Evolutionary conservation across 2,113 vertebrate genomes (phyloP), one percentile per base, ranked within the genome.

Genomic region (Ifrita kowaldi): DNA sequence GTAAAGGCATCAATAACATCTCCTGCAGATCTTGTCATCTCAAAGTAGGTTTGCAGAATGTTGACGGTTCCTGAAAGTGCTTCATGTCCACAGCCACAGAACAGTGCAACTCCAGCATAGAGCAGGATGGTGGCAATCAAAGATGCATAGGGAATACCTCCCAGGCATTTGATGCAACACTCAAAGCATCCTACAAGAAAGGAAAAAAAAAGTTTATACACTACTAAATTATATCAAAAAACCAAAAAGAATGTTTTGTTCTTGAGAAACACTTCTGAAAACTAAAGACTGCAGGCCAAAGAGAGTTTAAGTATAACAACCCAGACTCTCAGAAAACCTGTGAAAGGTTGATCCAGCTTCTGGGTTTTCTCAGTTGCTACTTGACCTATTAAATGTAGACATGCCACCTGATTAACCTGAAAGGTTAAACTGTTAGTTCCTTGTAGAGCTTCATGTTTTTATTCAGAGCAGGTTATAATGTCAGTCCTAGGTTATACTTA

Each of bases 11-110:
- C 99, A 97, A 99, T 97, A 3, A 99, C 97, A 42, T 99, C 99
- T 97, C 98, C 98, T 55, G 99, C 98, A 97, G 98, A 98, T 97
- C 99, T 98, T 87, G 99, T 98, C 98, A 99, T 98, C 96, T 99
- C 99, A 87, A 99, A 99, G 97, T 99, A 99, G 97, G 98, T 99
- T 95, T 99, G 99, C 94, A 99, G 99, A 95, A 99, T 99, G 97
- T 98, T 99, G 98, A 99, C 99, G 0, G 99, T 99, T 94, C 99
- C 99, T 6, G 99, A 99, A 62, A 99, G 98, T 8, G 99, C 99
- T 98, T 99, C 99, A 90, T 99, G 99, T 30, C 99, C 99, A 21
- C 99, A 99, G 71, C 99, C 99, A 87, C 99, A 99, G 98, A 99
- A 99, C 42, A 99, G 98, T 1, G 99, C 99, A 37, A 99, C 99